Evolutionary conservation across 2,888 invertebrate species (phyloP).

Genomic region (Heliconius ethilla): DNA sequence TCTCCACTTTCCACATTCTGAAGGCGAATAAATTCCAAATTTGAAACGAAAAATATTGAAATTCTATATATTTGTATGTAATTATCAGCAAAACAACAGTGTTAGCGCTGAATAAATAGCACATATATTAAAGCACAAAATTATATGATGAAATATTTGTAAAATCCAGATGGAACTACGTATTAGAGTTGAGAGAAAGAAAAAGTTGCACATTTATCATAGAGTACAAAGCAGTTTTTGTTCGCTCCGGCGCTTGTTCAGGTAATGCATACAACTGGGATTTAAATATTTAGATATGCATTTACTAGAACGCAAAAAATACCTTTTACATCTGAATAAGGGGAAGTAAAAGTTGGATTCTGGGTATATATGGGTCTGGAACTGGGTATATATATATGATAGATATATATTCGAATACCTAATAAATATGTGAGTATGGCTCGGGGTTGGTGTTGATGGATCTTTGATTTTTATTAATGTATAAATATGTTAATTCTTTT

Average conservation of each 20-base stretch:
- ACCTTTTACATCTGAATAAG: constrained; percentile 26
- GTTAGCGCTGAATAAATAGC: neutral
- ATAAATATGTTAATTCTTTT: constrained; percentile 1
- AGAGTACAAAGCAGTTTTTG: constrained; percentile 40
- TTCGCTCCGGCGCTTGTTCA: constrained; percentile 38
- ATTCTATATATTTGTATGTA: too few relatives aligned
- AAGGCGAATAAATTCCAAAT: too few relatives aligned
- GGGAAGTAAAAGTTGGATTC: neutral
- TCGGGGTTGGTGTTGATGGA: neutral
- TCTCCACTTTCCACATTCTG: too few relatives aligned
- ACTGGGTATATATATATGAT: neutral
- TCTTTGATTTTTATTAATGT: neutral
- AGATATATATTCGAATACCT: neutral
- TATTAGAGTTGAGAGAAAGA: constrained; percentile 37
- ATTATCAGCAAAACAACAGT: neutral
- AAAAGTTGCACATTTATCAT: constrained; percentile 42
- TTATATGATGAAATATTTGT: constrained; percentile 21
- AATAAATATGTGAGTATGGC: neutral
- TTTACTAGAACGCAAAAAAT: constrained; percentile 29
- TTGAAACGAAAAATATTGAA: too few relatives aligned
- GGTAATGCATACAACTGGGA: constrained; percentile 43
- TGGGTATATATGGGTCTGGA: too few relatives aligned
- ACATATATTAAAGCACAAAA: neutral
- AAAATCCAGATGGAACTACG: constrained; percentile 32
- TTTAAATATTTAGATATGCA: constrained; percentile 43